Percentiles rank a stretch among this genome's conserved stretches.
Conservation (phyloP, 2,113 vertebrate species). For the Microcebus tavaratra region DNA sequence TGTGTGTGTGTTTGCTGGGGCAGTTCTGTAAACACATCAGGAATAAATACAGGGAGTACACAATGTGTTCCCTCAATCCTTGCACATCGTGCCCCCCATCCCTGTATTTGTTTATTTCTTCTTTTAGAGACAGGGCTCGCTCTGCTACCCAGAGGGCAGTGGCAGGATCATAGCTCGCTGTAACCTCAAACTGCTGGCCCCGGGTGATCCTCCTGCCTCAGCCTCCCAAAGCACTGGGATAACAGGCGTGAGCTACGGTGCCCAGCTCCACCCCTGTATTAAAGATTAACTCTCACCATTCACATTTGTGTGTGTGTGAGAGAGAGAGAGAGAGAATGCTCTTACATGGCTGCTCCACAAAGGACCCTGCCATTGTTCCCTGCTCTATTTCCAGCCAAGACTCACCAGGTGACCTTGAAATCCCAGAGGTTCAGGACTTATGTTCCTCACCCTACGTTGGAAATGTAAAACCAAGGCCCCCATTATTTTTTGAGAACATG, state of each 20-base stretch:
- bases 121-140: too few species aligned
- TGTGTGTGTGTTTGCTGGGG: background rate
- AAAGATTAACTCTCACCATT: background rate
- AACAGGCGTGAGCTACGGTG: too few species aligned
- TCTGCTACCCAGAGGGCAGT: too few species aligned
- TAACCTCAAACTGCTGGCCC: too few species aligned
- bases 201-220: too few species aligned
- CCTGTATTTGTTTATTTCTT: background rate
- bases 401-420: background rate
- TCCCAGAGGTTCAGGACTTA: background rate
- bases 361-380: background rate
- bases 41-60: background rate
- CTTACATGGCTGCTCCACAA: background rate
- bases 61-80: background rate
- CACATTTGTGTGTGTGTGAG: background rate
- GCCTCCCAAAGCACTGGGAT: too few species aligned
- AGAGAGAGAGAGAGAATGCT: background rate
- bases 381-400: background rate
- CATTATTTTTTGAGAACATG: background rate
- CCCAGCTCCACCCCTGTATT: background rate
- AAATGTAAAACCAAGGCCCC: background rate
- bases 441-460: background rate
- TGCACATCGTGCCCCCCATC: accelerated
- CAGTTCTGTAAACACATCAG: background rate
- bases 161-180: too few species aligned